Evolutionary conservation across 2,888 invertebrate species (phyloP).

Genomic region (Agrypnus murinus): DNA sequence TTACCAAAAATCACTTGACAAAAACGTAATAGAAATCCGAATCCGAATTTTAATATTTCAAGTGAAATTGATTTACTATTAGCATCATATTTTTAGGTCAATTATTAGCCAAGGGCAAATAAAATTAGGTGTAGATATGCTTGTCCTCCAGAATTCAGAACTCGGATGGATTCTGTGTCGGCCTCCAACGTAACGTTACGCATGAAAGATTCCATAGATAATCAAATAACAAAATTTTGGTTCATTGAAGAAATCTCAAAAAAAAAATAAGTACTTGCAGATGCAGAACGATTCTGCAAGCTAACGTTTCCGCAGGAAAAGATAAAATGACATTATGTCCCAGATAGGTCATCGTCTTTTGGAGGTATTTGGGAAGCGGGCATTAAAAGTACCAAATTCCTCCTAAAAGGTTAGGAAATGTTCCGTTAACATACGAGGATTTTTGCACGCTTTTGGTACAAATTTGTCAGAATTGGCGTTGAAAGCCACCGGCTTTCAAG

Average conservation of each 20-base stretch:
- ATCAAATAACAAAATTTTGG: slow-evolving; percentile 49
- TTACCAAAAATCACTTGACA: slow-evolving; percentile 39
- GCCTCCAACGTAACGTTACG: neutral
- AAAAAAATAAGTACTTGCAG: slow-evolving; percentile 23
- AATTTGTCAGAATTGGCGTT: too few species aligned
- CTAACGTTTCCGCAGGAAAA: slow-evolving; percentile 11
- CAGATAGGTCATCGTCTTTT: slow-evolving; percentile 53
- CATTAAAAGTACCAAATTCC: slow-evolving; percentile 62
- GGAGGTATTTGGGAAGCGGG: slow-evolving; percentile 50
- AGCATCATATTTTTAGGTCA: slow-evolving; percentile 49
- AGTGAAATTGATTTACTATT: slow-evolving; percentile 49
- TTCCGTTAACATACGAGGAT: too few species aligned
- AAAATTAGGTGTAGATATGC: slow-evolving; percentile 26
- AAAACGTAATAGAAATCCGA: slow-evolving; percentile 47
- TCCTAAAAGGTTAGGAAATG: too few species aligned
- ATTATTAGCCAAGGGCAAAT: slow-evolving; percentile 41
- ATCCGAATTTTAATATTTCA: slow-evolving; percentile 48
- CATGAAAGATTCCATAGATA: slow-evolving; percentile 29
- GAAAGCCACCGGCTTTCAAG: too few species aligned
- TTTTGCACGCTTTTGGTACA: too few species aligned
- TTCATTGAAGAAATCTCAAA: slow-evolving; percentile 48
- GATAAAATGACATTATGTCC: slow-evolving; percentile 50
- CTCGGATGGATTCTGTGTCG: slow-evolving; percentile 52
- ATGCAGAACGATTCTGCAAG: slow-evolving; percentile 51
- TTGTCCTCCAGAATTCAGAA: slow-evolving; percentile 47